Percentiles rank a stretch among this genome's conserved stretches.
Conservation (phyloP, 2,888 invertebrate genomes). For the Cistogaster globosa region DNA sequence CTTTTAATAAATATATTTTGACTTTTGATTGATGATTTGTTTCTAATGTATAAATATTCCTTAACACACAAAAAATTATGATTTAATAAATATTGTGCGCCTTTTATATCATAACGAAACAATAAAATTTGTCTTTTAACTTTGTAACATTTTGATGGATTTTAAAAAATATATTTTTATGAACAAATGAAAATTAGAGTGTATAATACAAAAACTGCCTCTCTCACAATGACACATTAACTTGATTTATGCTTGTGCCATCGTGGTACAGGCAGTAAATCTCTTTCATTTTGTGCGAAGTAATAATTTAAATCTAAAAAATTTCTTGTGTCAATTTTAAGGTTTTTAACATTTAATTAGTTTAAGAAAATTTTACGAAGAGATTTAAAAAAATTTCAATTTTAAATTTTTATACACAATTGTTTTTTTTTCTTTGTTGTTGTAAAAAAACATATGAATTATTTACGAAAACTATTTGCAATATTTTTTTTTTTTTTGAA, state of each 20-base stretch:
- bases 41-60: too few species aligned
- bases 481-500: constrained; percentile 50
- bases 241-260: too few species aligned
- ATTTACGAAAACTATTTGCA: not conserved
- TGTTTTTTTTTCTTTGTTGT: not conserved
- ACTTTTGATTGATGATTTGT: too few species aligned
- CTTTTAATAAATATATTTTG: too few species aligned
- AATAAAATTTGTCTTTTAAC: too few species aligned
- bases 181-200: not conserved
- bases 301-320: not conserved
- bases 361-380: too few species aligned
- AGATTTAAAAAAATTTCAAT: not conserved
- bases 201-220: not conserved
- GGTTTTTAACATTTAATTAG: too few species aligned
- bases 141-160: not conserved
- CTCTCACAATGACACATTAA: too few species aligned
- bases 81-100: too few species aligned
- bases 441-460: constrained; percentile 16
- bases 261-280: not conserved
- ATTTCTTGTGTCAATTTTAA: not conserved
- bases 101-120: too few species aligned
- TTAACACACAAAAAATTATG: too few species aligned
- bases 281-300: not conserved
- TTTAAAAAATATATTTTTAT: not conserved
- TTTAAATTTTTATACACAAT: not conserved